A percentile compares a stretch with the other conserved stretches of the same genome.
phyloP scores from a whole-genome alignment of 2,113 vertebrate genomes.

The Thryonomys swinderianus region DNA sequence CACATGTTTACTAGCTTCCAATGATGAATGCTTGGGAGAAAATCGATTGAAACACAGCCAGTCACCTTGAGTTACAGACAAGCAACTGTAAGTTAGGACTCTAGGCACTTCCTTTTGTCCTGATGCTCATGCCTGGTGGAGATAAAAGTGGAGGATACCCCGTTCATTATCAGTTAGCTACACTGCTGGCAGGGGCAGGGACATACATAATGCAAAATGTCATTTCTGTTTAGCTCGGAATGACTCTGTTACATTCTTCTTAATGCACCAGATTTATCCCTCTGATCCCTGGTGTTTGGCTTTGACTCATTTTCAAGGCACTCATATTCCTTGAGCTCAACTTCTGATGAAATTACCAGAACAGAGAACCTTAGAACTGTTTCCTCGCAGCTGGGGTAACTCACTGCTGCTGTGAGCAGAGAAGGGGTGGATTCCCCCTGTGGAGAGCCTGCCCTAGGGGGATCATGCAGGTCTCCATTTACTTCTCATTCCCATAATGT shows the following conservation, averaged over 20 bases:
- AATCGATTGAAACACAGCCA: background rate
- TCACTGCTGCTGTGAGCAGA: background rate
- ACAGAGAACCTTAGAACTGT: background rate
- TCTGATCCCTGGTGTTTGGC: background rate
- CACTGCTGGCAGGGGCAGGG: background rate
- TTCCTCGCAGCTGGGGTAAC: background rate
- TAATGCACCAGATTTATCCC: background rate
- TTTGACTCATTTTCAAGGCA: background rate
- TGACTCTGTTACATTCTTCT: background rate
- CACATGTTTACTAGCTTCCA: background rate
- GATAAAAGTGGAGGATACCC: background rate
- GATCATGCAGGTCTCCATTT: background rate
- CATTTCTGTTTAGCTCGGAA: background rate
- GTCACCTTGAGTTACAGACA: background rate
- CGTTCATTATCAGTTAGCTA: background rate
- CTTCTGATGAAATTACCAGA: constrained; percentile 19
- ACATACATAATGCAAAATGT: background rate
- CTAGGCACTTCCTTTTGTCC: background rate
- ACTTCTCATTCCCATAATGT: background rate
- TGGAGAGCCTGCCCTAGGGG: background rate
- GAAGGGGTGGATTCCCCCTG: background rate
- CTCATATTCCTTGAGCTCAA: background rate
- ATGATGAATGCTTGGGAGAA: constrained; percentile 3
- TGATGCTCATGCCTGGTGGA: background rate
- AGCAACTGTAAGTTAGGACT: background rate